Evolutionary conservation across 2,888 invertebrate species (phyloP).

Genomic region (Tenthredo distinguenda): DNA sequence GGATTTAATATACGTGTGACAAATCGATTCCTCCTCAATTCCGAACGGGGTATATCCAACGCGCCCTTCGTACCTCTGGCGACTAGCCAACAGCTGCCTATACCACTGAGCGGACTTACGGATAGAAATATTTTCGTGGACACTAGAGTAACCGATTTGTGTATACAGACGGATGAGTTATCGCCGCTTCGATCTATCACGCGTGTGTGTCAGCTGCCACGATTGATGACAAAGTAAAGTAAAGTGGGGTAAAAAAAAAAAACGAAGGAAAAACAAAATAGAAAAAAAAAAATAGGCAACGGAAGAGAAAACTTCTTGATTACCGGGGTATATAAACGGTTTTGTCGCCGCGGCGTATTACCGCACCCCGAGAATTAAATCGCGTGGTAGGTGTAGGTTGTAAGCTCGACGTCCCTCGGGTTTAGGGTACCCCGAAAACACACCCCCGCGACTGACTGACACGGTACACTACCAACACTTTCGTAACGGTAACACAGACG

Average conservation of each 20-base stretch:
- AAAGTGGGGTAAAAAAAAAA: not conserved
- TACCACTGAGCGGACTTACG: not conserved
- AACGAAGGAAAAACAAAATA: not conserved
- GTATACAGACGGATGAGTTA: not conserved
- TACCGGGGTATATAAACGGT: not conserved
- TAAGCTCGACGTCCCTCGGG: slow-evolving; percentile 23
- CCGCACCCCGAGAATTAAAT: not conserved
- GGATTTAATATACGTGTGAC: not conserved
- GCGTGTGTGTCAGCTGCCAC: not conserved
- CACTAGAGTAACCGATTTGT: not conserved
- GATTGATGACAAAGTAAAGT: slow-evolving; percentile 8
- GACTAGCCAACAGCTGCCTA: slow-evolving; percentile 23
- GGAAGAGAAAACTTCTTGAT: not conserved
- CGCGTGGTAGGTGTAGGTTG: not conserved
- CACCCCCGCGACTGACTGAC: not conserved
- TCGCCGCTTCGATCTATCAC: not conserved
- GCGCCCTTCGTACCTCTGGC: slow-evolving; percentile 31
- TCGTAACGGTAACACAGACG: not conserved
- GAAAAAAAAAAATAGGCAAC: not conserved
- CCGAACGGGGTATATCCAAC: not conserved
- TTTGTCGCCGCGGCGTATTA: not conserved
- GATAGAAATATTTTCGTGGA: not conserved
- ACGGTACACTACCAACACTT: not conserved
- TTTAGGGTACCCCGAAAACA: slow-evolving; percentile 9
- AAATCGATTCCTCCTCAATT: not conserved